phyloP scores from a whole-genome alignment of 2,113 vertebrate species.

The Ammodytes marinus region DNA sequence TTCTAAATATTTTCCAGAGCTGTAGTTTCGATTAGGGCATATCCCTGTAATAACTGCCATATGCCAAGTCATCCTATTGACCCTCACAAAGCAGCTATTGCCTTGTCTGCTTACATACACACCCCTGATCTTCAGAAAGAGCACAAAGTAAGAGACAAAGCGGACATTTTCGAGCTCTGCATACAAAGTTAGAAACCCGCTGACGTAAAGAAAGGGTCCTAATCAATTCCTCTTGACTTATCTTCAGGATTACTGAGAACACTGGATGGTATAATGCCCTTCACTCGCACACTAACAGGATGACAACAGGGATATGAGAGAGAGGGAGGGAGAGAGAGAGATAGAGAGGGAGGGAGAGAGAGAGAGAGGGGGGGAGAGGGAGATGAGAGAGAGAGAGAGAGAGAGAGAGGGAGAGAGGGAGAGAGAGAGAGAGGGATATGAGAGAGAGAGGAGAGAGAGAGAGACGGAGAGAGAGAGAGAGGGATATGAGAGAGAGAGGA shows the following conservation, averaged over 20 bases:
- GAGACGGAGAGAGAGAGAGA: too few species aligned
- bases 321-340: too few species aligned
- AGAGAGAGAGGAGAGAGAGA: too few species aligned
- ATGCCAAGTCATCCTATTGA: neutral
- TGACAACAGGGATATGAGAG: slow-evolving; percentile 17
- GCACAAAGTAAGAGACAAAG: slow-evolving; percentile 21
- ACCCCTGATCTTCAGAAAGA: slow-evolving; percentile 33
- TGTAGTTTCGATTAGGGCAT: too few species aligned
- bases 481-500: too few species aligned
- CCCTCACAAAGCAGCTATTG: neutral
- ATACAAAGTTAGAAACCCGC: slow-evolving; percentile 40
- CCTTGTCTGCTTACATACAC: neutral
- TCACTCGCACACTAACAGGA: slow-evolving; percentile 47
- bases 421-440: too few species aligned
- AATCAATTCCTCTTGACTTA: slow-evolving; percentile 60
- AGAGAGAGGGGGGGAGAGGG: too few species aligned
- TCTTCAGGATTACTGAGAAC: slow-evolving; percentile 58
- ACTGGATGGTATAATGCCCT: slow-evolving; percentile 53
- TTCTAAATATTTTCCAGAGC: neutral
- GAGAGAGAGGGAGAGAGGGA: too few species aligned
- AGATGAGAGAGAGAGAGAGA: too few species aligned
- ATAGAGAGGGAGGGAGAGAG: too few species aligned
- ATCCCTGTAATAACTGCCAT: too few species aligned
- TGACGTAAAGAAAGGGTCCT: slow-evolving; percentile 36
- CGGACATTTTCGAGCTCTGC: slow-evolving; percentile 29